Base-by-base conservation (phyloP, 2,888 invertebrate genomes). In the Eupithecia insigniata region DNA sequence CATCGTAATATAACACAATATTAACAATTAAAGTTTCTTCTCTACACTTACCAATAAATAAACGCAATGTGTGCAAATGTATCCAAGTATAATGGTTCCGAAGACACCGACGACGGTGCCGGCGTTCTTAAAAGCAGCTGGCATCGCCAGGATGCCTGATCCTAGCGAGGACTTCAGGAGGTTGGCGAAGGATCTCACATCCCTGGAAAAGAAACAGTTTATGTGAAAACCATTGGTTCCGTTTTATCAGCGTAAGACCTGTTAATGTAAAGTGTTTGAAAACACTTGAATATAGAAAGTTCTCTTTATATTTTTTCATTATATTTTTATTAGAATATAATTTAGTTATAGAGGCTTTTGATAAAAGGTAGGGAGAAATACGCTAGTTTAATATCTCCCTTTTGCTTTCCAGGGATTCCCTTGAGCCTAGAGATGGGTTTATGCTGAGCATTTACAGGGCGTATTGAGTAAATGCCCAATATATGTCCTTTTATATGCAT, bases 121-220 rank as follows among this genome's bases (percentile, higher is more conserved):
- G 32, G 98, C 96, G 90, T 98, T 97, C 84, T 96, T 96, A 84
- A 99, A 97, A 22, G 98, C 98, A 82, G 96, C 95, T 1, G 99
- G 98, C 97, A 99, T 97, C 0, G 98, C 98, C 69, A 99, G 92
- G 81, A 99, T 97, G 0, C 99, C 99, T 0, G 98, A 98, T 1
- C 98, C 99, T 66, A 99, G 94, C 34, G 99, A 99, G 39, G 98
- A 98, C 90, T 99, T 99, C 30, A 99, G 94, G 66, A 99, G 95
- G 91, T 99, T 99, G 74, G 98, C 97, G 85, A 99, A 94, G 0
- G 98, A 97, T 67, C 98, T 97, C 65, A 96, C 87, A 82, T 98
- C 97, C 76, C 98, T 98, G 93, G 74, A 95, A 95, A 79, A 65
- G n/a, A 55, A 34, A 28, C 30, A 8, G n/a, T 30, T n/a, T 18